Evolutionary conservation across 2,113 vertebrate genomes (phyloP), one percentile per base, ranked within the genome.

Genomic region (Engystomops pustulosus): DNA sequence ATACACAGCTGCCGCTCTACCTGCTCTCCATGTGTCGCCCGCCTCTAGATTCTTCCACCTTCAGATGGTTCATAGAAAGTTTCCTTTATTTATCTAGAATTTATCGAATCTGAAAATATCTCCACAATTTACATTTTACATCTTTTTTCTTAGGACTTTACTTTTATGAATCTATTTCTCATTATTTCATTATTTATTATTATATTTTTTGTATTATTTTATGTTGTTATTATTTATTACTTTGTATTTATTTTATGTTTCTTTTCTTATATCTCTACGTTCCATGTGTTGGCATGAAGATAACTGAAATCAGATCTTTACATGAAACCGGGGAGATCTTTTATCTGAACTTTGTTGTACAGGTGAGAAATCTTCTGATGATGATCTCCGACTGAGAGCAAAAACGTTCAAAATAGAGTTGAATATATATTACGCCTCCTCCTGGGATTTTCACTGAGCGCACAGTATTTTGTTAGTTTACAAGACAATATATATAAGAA

Each of bases 11-110:
- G 69, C 32, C 30, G 53, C 60, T 41, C 30, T 76, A 76, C 62
- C 79, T 85, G 51, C 69, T 85, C 72, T 30, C 80, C 72, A 81
- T 72, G 55, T 36, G 74, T 47, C 47, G 65, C n/a, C 79, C 69
- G 67, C 49, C 76, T 86, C 82, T 87, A 86, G 53, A 62, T 69
- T 85, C n/a, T 68, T 81, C 85, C 79, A 84, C 53, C 89, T 69
- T 85, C 58, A 84, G 82, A 77, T 53, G 45, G 45, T 41, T 20
- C 0, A 68, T 3, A 25, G 20, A 32, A 30, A 30, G 2, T 14
- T 71, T 49, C 27, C 10, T 30, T 3, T 36, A n/a, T n/a, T n/a
- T n/a, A n/a, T n/a, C n/a, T n/a, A n/a, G n/a, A n/a, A n/a, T n/a
- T n/a, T n/a, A n/a, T n/a, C n/a, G 44, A 71, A 71, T 44, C 36